Evolutionary conservation across 1,140 invertebrate species (phyloP).

Genomic region (Paralvinella palmiformis): DNA sequence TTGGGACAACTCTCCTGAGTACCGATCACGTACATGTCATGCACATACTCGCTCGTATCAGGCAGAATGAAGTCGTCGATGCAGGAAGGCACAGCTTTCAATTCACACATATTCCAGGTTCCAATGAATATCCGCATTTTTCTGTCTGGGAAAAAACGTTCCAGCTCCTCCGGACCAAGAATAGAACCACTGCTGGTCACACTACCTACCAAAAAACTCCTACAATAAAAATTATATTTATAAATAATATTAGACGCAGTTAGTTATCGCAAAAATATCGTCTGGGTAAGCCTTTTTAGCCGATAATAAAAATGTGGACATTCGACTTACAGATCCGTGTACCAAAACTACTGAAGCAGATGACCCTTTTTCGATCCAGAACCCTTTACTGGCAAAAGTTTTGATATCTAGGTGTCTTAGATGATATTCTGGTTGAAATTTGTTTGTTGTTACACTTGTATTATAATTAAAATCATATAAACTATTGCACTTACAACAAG

Average conservation of each 20-base stretch:
- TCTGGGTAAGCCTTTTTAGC: neutral
- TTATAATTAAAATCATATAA: too few species aligned
- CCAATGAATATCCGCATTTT: slow-evolving; percentile 81
- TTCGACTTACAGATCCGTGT: neutral
- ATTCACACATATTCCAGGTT: slow-evolving; percentile 94
- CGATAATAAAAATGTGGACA: neutral
- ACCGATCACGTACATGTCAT: slow-evolving; percentile 85
- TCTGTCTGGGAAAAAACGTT: slow-evolving; percentile 76
- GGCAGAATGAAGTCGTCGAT: slow-evolving; percentile 85
- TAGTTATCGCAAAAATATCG: neutral
- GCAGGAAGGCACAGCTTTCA: slow-evolving; percentile 43
- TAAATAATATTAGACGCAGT: neutral
- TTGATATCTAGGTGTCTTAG: neutral
- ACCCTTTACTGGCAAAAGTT: neutral
- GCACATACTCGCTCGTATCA: slow-evolving; percentile 68
- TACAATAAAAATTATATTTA: slow-evolving; percentile 6
- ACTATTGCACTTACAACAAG: too few species aligned
- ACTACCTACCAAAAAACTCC: slow-evolving; percentile 34
- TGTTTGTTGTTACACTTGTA: too few species aligned
- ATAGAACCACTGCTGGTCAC: slow-evolving; percentile 44
- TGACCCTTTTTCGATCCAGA: neutral
- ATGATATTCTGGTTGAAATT: too few species aligned
- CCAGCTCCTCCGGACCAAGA: slow-evolving; percentile 73
- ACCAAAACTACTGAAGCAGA: neutral
- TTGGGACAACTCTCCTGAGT: slow-evolving; percentile 73